Evolutionary conservation across 2,888 invertebrate species (phyloP).

Genomic region (Drosophila atripex): DNA sequence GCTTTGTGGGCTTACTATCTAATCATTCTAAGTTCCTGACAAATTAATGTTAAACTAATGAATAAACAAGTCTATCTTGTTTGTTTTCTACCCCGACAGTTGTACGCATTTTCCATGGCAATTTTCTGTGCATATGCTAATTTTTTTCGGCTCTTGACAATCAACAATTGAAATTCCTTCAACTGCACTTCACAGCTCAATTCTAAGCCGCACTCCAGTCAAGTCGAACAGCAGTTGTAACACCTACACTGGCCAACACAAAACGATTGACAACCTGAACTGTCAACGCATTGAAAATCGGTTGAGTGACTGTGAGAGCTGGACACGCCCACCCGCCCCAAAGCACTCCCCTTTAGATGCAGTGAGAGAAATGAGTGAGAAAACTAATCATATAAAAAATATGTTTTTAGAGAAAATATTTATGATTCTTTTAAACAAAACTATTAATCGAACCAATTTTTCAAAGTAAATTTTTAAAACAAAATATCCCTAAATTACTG

Average conservation of each 20-base stretch:
- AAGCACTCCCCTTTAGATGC: slow-evolving; percentile 42
- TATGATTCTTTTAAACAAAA: too few relatives aligned
- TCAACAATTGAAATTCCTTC: slow-evolving; percentile 35
- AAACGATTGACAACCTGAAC: slow-evolving; percentile 71
- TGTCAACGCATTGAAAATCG: slow-evolving; percentile 73
- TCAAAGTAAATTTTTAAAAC: too few relatives aligned
- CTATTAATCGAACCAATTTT: too few relatives aligned
- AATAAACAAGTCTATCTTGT: slow-evolving; percentile 5
- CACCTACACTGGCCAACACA: slow-evolving; percentile 48
- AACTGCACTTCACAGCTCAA: slow-evolving; percentile 62
- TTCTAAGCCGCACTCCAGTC: slow-evolving; percentile 43
- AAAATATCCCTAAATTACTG: neutral
- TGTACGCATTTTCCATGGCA: slow-evolving; percentile 22
- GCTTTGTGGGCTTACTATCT: neutral
- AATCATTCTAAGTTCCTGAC: neutral
- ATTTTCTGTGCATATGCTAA: slow-evolving; percentile 32
- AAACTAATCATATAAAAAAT: neutral
- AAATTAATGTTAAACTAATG: neutral
- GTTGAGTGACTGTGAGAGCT: slow-evolving; percentile 62
- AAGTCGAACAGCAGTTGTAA: slow-evolving; percentile 43
- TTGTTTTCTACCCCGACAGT: slow-evolving; percentile 8
- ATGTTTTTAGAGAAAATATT: neutral
- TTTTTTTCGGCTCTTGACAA: slow-evolving; percentile 34
- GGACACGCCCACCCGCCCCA: slow-evolving; percentile 26
- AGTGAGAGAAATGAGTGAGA: neutral